Conservation (phyloP, 2,113 vertebrate species). For the Megaceryle maxima region DNA sequence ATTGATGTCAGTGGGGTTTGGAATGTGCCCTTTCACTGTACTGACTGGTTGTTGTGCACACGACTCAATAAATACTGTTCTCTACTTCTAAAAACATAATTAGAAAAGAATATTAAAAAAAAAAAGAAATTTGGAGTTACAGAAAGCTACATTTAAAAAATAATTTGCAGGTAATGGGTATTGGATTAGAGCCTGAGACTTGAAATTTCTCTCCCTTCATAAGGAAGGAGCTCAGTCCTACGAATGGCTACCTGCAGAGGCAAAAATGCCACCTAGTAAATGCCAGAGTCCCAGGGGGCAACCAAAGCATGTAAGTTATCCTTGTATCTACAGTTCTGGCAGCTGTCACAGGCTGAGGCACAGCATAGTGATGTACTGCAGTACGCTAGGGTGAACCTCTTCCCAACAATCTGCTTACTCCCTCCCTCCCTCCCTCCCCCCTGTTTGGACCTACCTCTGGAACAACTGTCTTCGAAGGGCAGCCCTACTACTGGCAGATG, state of each 20-base stretch:
- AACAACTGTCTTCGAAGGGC: not conserved
- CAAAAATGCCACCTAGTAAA: not conserved
- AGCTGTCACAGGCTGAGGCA: not conserved
- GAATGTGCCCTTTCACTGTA: not conserved
- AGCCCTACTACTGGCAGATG: not conserved
- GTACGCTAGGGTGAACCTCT: not conserved
- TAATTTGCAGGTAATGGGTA: not conserved
- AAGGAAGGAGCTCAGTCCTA: not conserved
- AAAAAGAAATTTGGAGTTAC: not conserved
- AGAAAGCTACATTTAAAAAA: not conserved
- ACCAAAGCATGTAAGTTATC: rapidly evolving
- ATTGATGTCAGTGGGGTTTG: not conserved
- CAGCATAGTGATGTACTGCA: rapidly evolving
- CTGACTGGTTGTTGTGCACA: not conserved
- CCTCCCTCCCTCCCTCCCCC: not conserved
- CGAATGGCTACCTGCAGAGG: not conserved
- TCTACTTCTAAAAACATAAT: not conserved
- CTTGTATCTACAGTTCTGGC: not conserved
- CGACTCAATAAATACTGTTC: not conserved
- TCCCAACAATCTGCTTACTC: rapidly evolving
- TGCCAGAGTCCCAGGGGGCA: not conserved
- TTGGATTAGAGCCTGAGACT: not conserved
- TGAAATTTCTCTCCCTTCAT: not conserved
- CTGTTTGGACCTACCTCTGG: not conserved
- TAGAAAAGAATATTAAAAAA: not conserved